Percentiles rank a stretch among this genome's conserved stretches.
These are phyloP conservation scores for Thera obeliscata DNA, from an alignment of 2,888 invertebrate genomes.

Conservation along the genomic window DNA sequence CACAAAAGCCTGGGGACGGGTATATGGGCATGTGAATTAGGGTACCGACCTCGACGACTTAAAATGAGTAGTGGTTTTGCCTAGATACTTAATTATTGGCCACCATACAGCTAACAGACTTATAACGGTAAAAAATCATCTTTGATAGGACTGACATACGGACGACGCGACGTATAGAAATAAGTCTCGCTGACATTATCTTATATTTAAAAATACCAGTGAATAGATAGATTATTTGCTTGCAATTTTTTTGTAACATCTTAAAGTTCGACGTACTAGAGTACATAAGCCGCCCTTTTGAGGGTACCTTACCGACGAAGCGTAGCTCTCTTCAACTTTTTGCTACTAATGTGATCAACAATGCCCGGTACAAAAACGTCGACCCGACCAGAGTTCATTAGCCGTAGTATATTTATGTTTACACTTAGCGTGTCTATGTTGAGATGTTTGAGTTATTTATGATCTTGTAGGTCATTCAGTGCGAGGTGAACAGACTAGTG, in stretches of 20 bases:
- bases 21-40: slow-evolving; percentile 54
- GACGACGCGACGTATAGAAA: too few relatives aligned
- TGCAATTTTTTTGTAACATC: too few relatives aligned
- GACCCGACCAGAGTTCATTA: slow-evolving; percentile 53
- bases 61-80: slow-evolving; percentile 9
- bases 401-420: slow-evolving; percentile 46
- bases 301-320: neutral
- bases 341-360: slow-evolving; percentile 59
- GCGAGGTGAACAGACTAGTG: slow-evolving; percentile 33
- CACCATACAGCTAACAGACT: too few relatives aligned
- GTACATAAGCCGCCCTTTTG: too few relatives aligned
- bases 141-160: too few relatives aligned
- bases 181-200: too few relatives aligned
- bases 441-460: slow-evolving; percentile 43
- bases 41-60: slow-evolving; percentile 45
- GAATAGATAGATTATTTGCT: too few relatives aligned
- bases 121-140: too few relatives aligned
- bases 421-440: slow-evolving; percentile 39
- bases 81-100: neutral
- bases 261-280: too few relatives aligned
- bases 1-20: slow-evolving; percentile 67
- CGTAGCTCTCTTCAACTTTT: slow-evolving; percentile 4
- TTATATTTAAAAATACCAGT: too few relatives aligned
- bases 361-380: slow-evolving; percentile 60
- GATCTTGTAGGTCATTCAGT: slow-evolving; percentile 38